phyloP scores from a whole-genome alignment of 2,888 invertebrate species.

The Fragum fragum region DNA sequence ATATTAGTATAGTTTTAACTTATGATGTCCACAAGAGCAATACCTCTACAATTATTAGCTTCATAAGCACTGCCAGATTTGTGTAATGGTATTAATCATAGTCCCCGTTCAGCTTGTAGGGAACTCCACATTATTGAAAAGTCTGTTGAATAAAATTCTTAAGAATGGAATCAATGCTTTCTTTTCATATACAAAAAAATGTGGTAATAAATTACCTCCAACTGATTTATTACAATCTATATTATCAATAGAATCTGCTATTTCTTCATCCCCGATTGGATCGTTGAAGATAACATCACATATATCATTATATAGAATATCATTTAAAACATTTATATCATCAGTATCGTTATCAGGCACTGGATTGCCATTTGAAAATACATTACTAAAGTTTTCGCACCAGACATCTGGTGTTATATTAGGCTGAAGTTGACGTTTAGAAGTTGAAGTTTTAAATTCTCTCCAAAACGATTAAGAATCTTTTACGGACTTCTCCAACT shows the following conservation, averaged over 20 bases:
- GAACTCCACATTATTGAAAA: conserved; percentile 26
- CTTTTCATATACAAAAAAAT: conserved; percentile 5
- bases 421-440: too few relatives aligned
- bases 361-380: too few relatives aligned
- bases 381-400: too few relatives aligned
- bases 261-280: not conserved
- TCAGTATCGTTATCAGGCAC: too few relatives aligned
- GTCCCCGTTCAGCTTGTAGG: conserved; percentile 13
- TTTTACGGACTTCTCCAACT: too few relatives aligned
- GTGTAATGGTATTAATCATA: conserved; percentile 34
- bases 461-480: too few relatives aligned
- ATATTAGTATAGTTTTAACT: not conserved
- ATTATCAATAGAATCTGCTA: not conserved
- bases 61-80: conserved; percentile 26
- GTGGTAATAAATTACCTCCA: conserved; percentile 17
- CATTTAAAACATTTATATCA: not conserved
- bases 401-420: too few relatives aligned
- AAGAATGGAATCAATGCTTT: conserved; percentile 5
- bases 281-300: not conserved
- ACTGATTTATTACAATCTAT: conserved; percentile 13
- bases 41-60: conserved; percentile 35
- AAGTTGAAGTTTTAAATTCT: too few relatives aligned
- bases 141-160: conserved; percentile 16
- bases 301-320: not conserved
- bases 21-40: conserved; percentile 17